Evolutionary conservation across 1,140 invertebrate genomes (phyloP).

Genomic region (Lordiphosa mommai): DNA sequence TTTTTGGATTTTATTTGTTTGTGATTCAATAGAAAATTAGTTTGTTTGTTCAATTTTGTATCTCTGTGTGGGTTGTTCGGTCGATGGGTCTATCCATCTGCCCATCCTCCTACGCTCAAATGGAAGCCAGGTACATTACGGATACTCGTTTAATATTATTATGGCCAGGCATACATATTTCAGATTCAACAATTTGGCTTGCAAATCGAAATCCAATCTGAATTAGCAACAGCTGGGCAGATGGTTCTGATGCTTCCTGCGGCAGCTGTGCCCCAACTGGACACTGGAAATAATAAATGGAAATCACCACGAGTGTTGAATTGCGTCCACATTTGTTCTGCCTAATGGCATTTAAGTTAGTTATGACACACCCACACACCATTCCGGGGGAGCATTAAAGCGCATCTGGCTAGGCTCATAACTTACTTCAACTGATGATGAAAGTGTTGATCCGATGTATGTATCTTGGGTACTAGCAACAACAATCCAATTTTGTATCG

Average conservation of each 20-base stretch:
- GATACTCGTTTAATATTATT: background rate
- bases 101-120: background rate
- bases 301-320: slow-evolving; percentile 19
- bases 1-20: background rate
- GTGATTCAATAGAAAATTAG: slow-evolving; percentile 43
- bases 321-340: too few relatives aligned
- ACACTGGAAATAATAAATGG: background rate
- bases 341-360: too few relatives aligned
- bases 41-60: slow-evolving; percentile 24
- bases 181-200: background rate
- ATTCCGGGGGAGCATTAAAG: background rate
- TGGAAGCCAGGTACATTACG: too few relatives aligned
- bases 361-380: too few relatives aligned
- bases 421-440: too few relatives aligned
- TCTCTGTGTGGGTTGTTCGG: background rate
- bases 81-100: background rate
- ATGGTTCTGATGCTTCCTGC: background rate
- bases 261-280: background rate
- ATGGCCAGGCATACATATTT: background rate
- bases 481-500: too few relatives aligned
- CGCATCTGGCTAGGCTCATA: too few relatives aligned
- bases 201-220: background rate
- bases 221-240: slow-evolving; percentile 18
- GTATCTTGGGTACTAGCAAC: too few relatives aligned
- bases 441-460: too few relatives aligned